Conservation (phyloP, 1,140 invertebrate genomes). For the Nebria ingens region DNA sequence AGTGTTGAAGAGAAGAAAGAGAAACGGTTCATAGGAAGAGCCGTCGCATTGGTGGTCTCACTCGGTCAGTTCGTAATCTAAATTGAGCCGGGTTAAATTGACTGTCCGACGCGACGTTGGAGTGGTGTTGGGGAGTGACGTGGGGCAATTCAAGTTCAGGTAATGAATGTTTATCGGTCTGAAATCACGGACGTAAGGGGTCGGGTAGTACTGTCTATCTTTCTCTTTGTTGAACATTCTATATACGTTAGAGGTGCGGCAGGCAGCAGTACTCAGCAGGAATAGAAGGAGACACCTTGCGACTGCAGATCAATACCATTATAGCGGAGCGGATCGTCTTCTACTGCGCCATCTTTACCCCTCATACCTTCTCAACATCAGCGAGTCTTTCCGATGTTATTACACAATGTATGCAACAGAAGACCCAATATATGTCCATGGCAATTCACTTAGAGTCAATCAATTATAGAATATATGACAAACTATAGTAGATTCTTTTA, state of each 20-base stretch:
- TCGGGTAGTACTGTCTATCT: no score
- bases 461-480: constrained; percentile 2
- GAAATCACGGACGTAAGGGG: constrained; percentile 20
- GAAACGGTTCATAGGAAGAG: neutral
- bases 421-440: neutral
- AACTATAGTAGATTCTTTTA: no score
- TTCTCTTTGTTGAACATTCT: no score
- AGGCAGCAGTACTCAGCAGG: neutral
- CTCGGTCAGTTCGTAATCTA: constrained; percentile 22
- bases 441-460: neutral
- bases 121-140: constrained; percentile 14
- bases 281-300: constrained; percentile 6
- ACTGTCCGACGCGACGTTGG: constrained; percentile 13
- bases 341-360: neutral
- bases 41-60: no score
- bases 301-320: constrained; percentile 9
- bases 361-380: neutral
- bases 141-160: no score
- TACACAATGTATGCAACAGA: constrained; percentile 3
- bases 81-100: constrained; percentile 30
- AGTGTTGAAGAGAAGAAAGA: neutral
- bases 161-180: constrained; percentile 30
- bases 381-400: neutral
- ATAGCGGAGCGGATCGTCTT: constrained; percentile 7
- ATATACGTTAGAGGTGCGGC: neutral